Percentiles rank a stretch among this genome's conserved stretches.
Conservation (phyloP, 2,113 vertebrate genomes). For the Pandion haliaetus region DNA sequence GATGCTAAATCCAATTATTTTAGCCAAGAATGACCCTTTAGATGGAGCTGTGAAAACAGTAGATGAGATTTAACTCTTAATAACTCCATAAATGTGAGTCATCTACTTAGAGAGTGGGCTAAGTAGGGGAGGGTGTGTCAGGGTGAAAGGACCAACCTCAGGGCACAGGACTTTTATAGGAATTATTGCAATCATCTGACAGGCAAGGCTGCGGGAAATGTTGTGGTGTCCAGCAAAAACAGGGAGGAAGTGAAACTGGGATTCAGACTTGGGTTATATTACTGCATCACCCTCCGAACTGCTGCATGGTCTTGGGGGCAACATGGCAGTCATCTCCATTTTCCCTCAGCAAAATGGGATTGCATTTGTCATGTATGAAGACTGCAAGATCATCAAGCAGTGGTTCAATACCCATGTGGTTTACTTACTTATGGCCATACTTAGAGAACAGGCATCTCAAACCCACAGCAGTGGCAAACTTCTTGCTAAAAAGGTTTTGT, state of each 20-base stretch:
- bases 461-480: neutral
- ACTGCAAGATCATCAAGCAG: neutral
- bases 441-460: neutral
- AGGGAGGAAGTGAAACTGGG: neutral
- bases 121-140: fast-evolving
- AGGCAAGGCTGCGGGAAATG: neutral
- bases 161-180: neutral
- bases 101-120: neutral
- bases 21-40: neutral
- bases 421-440: neutral
- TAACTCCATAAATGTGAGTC: neutral
- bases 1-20: neutral
- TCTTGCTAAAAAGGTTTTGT: neutral
- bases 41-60: neutral
- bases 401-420: neutral
- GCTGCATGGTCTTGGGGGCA: neutral
- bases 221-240: neutral
- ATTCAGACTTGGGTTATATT: neutral
- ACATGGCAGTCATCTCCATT: neutral
- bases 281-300: neutral
- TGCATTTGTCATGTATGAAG: neutral
- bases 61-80: neutral
- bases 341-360: neutral
- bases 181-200: neutral
- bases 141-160: fast-evolving